These are phyloP conservation scores for Polyploca ridens DNA, from an alignment of 2,888 invertebrate genomes.

Conservation along the genomic window DNA sequence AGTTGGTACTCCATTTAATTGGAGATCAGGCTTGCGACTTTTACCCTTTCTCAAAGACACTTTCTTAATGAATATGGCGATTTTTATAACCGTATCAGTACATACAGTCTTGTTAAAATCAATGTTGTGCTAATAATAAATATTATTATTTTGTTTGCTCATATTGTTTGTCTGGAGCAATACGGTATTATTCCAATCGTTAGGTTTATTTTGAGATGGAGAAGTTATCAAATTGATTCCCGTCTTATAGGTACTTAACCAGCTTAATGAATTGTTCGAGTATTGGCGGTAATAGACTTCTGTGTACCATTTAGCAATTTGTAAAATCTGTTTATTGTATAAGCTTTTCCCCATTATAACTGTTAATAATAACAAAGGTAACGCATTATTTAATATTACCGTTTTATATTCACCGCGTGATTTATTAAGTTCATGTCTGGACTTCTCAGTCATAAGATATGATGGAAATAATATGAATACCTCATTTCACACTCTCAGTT, in stretches of 20 bases:
- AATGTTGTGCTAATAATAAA: not conserved
- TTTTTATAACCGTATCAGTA: too few species aligned
- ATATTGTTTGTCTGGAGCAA: not conserved
- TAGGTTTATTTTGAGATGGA: not conserved
- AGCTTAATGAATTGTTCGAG: constrained; percentile 1
- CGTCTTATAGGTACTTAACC: not conserved
- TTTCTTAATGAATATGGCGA: too few species aligned
- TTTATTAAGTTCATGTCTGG: not conserved
- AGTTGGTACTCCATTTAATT: too few species aligned
- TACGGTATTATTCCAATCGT: not conserved
- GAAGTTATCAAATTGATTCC: not conserved
- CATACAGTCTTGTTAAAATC: too few species aligned
- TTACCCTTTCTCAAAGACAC: too few species aligned
- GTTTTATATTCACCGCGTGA: not conserved
- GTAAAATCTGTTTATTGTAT: too few species aligned
- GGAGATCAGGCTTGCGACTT: too few species aligned
- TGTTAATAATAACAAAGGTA: too few species aligned
- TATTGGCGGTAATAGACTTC: not conserved
- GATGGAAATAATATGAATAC: not conserved
- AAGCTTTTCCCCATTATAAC: too few species aligned
- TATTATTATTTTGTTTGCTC: not conserved
- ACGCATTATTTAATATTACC: not conserved
- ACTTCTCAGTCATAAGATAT: not conserved
- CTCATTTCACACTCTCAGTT: constrained; percentile 4
- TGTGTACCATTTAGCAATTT: too few species aligned